Base-by-base conservation (phyloP, 2,113 vertebrate genomes). In the Irena cyanogastra region DNA sequence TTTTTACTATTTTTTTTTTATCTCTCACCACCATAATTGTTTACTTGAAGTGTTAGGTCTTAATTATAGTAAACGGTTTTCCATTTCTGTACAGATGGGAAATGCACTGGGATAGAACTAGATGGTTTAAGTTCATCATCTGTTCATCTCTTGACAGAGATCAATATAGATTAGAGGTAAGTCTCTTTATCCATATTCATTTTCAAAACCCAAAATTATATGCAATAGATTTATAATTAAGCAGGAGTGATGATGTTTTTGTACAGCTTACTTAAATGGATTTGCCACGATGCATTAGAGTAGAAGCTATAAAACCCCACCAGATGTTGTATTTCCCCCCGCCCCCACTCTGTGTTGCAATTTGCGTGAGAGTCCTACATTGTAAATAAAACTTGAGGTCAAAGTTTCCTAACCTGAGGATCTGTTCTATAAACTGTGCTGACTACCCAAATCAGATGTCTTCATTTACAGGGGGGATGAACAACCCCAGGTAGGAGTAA, bases 201-300 rank as follows among this genome's bases (percentile, higher is more conserved):
- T 94, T 97, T 89, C 68, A 83, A 83, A 95, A 74, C 9, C 11
- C 21, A 16, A 88, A 96, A 90, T 92, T 4, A 93, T 92, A 90
- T 59, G 75, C 92, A 95, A 78, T 86, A 94, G 90, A 88, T 93
- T 97, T 95, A 90, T 95, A 95, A 97, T 94, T 96, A 96, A 92
- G 90, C 94, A 90, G 86, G 90, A 95, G 86, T 71, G 71, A 77
- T 66, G 83, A 89, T 94, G 75, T 11, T 94, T 94, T 88, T 94
- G 64, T 74, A 54, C 83, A 94, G 94, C 83, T 90, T 89, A 94
- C 54, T 66, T 96, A 96, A 96, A 78, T 92, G 86, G 90, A 86
- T 97, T 92, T 96, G 59, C 75, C 76, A 83, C 50, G 21, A 50
- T 52, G 80, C 47, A 86, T 90, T 93, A 92, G 66, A 74, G 59